phyloP scores from a whole-genome alignment of 2,888 invertebrate genomes.

The Ennomos fuscantarius region DNA sequence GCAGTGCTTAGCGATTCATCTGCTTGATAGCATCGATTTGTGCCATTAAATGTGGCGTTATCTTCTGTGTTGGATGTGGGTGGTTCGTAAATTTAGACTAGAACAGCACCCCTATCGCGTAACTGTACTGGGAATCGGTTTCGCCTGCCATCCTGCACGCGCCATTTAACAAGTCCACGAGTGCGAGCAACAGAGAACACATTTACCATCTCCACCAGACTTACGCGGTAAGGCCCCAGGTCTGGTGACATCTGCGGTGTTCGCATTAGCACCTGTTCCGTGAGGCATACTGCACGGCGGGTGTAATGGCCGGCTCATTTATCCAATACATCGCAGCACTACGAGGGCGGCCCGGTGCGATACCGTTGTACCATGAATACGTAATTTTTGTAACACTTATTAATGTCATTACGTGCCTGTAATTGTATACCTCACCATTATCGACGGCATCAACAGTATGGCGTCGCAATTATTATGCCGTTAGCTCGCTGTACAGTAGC shows the following conservation, averaged over 20 bases:
- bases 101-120: too few relatives aligned
- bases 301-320: conserved; percentile 9
- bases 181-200: too few relatives aligned
- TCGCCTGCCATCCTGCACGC: too few relatives aligned
- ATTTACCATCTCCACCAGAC: too few relatives aligned
- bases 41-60: conserved; percentile 68
- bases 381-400: conserved; percentile 44
- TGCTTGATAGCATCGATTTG: conserved; percentile 69
- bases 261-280: conserved; percentile 53
- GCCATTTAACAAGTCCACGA: too few relatives aligned
- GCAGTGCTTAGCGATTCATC: conserved; percentile 58
- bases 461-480: conserved; percentile 34
- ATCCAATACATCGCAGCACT: conserved; percentile 33
- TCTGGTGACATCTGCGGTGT: conserved; percentile 66
- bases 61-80: conserved; percentile 50
- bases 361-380: conserved; percentile 38
- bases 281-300: conserved; percentile 3
- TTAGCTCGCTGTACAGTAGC: conserved; percentile 31
- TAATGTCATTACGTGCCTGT: conserved; percentile 34
- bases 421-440: conserved; percentile 32
- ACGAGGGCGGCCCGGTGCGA: conserved; percentile 34
- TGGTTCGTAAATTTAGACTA: conserved; percentile 69
- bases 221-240: too few relatives aligned
- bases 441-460: too few relatives aligned
- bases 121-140: too few relatives aligned